Evolutionary conservation across 2,113 vertebrate genomes (phyloP).

Genomic region (Apteryx mantelli): DNA sequence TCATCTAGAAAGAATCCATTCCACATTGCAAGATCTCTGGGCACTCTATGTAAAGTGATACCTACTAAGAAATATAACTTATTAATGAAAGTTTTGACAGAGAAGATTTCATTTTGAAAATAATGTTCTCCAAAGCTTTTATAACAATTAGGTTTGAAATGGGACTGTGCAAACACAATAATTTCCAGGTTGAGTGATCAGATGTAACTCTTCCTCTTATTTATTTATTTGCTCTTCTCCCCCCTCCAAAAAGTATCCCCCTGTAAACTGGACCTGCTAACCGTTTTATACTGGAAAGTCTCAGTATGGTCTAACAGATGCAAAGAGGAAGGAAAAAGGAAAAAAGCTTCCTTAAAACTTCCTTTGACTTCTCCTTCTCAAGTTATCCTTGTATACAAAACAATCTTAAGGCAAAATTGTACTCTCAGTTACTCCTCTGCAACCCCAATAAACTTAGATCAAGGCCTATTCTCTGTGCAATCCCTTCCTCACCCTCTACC

Average conservation of each 20-base stretch:
- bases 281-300: background rate
- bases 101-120: constrained; percentile 71
- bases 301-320: background rate
- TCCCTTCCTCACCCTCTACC: background rate
- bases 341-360: background rate
- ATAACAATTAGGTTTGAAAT: constrained; percentile 64
- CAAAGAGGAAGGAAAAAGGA: background rate
- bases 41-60: constrained; percentile 46
- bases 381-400: background rate
- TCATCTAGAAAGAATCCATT: constrained; percentile 53
- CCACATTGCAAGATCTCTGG: background rate
- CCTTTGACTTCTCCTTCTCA: background rate
- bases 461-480: background rate
- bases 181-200: constrained; percentile 58
- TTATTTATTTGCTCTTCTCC: background rate
- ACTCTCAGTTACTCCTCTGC: background rate
- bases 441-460: background rate
- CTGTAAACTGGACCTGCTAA: background rate
- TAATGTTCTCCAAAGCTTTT: constrained; percentile 55
- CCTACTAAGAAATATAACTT: background rate
- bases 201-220: background rate
- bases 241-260: too few species aligned
- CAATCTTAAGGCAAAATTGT: background rate
- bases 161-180: constrained; percentile 36
- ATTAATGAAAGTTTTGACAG: constrained; percentile 72